Conservation (phyloP, 2,888 invertebrate species). For the Diplolepis rosae region DNA sequence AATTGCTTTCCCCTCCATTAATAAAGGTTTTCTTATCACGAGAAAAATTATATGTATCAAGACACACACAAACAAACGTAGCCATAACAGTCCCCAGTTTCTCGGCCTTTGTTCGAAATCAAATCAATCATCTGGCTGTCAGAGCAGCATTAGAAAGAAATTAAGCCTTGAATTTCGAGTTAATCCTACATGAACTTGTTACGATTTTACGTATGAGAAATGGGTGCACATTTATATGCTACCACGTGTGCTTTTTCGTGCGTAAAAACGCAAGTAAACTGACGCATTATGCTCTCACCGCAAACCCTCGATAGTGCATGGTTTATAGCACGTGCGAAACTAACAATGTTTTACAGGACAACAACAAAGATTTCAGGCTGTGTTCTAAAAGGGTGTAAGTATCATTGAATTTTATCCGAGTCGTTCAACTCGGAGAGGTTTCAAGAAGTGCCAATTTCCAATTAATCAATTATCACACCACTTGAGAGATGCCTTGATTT, state of each 20-base stretch:
- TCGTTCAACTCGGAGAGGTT: constrained; percentile 14
- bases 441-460: background rate
- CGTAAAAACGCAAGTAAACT: constrained; percentile 26
- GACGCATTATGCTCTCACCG: constrained; percentile 17
- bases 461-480: constrained; percentile 9
- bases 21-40: constrained; percentile 2
- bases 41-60: background rate
- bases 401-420: constrained; percentile 22
- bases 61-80: background rate
- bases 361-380: background rate
- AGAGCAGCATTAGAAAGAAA: constrained; percentile 18
- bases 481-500: too few species aligned
- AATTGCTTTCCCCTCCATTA: background rate
- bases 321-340: constrained; percentile 20
- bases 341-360: background rate
- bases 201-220: constrained; percentile 10
- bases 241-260: constrained; percentile 14
- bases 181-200: constrained; percentile 31
- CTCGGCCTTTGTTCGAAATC: background rate
- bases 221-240: background rate
- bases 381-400: background rate
- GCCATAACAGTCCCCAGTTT: background rate
- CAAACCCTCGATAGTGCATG: constrained; percentile 9
- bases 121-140: constrained; percentile 6
- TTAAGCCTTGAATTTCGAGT: constrained; percentile 13